Percentiles rank a stretch among this genome's conserved stretches.
Conservation (phyloP, 2,888 invertebrate species). For the Sinopyrophorus schimmeli region DNA sequence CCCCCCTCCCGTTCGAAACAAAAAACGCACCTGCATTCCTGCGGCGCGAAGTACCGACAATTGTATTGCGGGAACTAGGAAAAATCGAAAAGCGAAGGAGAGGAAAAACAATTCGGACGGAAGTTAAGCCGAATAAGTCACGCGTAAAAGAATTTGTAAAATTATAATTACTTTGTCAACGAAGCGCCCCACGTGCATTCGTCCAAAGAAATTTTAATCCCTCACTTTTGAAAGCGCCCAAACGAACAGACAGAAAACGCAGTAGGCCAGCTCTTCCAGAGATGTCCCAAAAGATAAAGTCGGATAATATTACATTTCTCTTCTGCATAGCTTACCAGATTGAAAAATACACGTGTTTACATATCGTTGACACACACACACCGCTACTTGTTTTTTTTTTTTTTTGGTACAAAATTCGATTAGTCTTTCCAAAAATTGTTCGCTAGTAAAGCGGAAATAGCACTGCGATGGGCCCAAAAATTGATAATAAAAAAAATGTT, state of each 20-base stretch:
- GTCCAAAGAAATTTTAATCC: slow-evolving; percentile 22
- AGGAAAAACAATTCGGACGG: slow-evolving; percentile 14
- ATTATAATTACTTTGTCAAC: slow-evolving; percentile 35
- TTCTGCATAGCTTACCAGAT: slow-evolving; percentile 19
- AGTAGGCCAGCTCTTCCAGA: slow-evolving; percentile 12
- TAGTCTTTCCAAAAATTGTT: too few species aligned
- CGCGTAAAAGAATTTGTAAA: slow-evolving; percentile 32
- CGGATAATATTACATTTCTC: slow-evolving; percentile 22
- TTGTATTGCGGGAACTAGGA: too few species aligned
- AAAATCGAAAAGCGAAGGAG: too few species aligned
- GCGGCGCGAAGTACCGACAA: too few species aligned
- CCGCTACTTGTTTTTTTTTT: slow-evolving; percentile 13
- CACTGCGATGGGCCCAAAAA: too few species aligned
- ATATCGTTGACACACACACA: slow-evolving; percentile 10
- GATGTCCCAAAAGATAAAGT: slow-evolving; percentile 28
- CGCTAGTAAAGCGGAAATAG: too few species aligned
- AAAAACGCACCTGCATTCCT: too few species aligned
- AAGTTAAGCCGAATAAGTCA: slow-evolving; percentile 21
- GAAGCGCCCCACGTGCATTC: slow-evolving; percentile 20
- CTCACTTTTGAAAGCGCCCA: not conserved
- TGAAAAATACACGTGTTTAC: slow-evolving; percentile 30
- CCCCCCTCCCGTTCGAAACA: too few species aligned
- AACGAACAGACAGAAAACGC: slow-evolving; percentile 15
- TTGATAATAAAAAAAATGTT: too few species aligned
- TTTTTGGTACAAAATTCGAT: too few species aligned